Base-by-base conservation (phyloP, 2,113 vertebrate species). In the Strix aluco region DNA sequence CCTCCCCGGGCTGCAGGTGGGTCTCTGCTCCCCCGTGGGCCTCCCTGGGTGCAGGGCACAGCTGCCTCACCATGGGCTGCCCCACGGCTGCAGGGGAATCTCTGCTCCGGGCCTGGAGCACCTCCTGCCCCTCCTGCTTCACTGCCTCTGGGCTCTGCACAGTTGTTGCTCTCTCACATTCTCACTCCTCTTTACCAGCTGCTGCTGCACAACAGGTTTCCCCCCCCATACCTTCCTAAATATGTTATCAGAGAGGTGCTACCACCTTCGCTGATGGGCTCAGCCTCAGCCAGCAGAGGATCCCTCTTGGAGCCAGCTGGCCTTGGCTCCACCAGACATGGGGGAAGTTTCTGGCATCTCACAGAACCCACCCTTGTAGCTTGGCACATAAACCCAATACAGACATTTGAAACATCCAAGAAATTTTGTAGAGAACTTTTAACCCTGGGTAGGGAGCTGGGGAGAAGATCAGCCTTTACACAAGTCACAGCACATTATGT, bases 271-370 rank as follows among this genome's bases (percentile, higher is more conserved):
- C 52, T 51, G 44, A n/a, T 12, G 16, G 74, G 15, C 38, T 54
- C 2, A 1, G 38, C 46, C 26, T 32, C 27, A 44, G 20, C 25
- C 75, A 81, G 15, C 0, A 0, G 32, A 0, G 0, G 15, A 11
- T 85, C 36, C 0, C 0, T 21, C 81, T 67, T 44, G 38, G 11
- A 52, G 67, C 19, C 1, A 1, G 10, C 49, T 71, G 49, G 15
- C 47, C 9, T 2, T 55, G 16, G 55, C 55, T 77, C 13, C 34
- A 2, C 23, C 0, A 0, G 44, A 46, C 23, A 59, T 0, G 1
- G 32, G 47, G 59, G 29, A 67, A 67, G 5, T 20, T 74, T 74
- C 61, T 26, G 6, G 34, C 34, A 61, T 2, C 23, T 67, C 38
- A 51, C 38, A 86, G 46, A 74, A 67, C n/a, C 17, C n/a, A 47